Evolutionary conservation across 1,140 invertebrate species (phyloP), one percentile per base, ranked within the genome.

Genomic region (Lineus longissimus): DNA sequence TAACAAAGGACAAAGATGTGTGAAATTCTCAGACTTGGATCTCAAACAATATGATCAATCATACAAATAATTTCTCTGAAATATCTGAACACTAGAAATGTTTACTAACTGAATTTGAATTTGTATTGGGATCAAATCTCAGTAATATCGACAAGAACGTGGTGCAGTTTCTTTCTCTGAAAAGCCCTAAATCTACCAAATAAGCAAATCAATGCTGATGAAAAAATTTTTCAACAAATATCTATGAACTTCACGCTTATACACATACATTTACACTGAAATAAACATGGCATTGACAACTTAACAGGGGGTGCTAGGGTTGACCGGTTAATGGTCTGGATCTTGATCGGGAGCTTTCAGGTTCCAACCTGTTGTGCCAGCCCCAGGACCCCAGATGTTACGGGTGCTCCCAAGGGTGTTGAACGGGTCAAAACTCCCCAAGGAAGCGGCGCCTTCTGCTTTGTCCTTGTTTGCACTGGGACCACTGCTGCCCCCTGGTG

Each of bases 331-430:
- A 9, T 51, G 4, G 47, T 51, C 25, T 23, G 47, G 4, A 9
- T 27, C 47, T 23, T 19, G n/a, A 51, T 19, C 47, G 9, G 9
- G 25, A 11, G 40, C 11, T 23, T 19, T 19, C 6, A 51, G 6
- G 47, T 27, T 27, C 47, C 19, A 27, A 27, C 19, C 19, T 6
- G 47, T 6, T 6, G 6, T 51, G 4, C 6, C n/a, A 6, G 47
- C 25, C n/a, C 25, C 19, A 51, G 65, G 65, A 47, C 62, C 62
- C 65, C 65, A 67, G 45, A 67, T 67, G 55, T 41, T 64, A 47
- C 60, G 43, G 36, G 29, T 62, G 25, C 30, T 62, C 33, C 41
- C 65, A 23, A 67, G 43, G 23, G 65, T 59, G 57, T 60, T 67
- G 62, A 67, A 67, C 2, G 65, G 65, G 56, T 67, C 62, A 31